phyloP scores from a whole-genome alignment of 1,140 invertebrate genomes.

The Macrobrachium rosenbergii region DNA sequence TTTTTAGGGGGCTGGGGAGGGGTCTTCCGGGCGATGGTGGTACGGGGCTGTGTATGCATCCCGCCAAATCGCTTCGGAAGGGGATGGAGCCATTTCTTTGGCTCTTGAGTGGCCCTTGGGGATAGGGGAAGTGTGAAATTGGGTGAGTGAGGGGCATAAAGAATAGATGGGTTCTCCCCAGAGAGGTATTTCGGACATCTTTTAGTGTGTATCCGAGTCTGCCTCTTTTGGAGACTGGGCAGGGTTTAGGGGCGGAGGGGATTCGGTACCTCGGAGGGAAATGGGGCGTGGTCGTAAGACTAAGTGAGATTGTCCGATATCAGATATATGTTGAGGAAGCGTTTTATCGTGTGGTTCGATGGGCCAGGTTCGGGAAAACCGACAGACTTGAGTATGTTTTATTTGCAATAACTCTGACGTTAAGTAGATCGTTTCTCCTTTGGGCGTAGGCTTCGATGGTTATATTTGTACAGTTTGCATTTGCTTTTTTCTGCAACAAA shows the following conservation, averaged over 20 bases:
- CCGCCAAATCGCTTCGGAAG: conserved; percentile 35
- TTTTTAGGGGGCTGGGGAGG: no score
- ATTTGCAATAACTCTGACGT: background rate
- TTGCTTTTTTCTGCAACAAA: background rate
- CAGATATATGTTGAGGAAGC: no score
- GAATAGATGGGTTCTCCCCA: conserved; percentile 28
- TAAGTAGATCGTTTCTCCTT: background rate
- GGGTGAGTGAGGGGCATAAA: conserved; percentile 42
- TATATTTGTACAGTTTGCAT: background rate
- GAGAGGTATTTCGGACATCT: background rate
- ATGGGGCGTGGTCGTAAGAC: background rate
- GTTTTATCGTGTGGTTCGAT: no score
- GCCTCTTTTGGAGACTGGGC: no score
- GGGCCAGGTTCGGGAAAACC: no score
- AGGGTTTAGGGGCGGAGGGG: no score
- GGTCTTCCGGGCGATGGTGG: background rate
- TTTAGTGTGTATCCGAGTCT: background rate
- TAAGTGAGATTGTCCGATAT: no score
- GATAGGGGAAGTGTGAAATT: conserved; percentile 38
- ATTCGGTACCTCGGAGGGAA: background rate
- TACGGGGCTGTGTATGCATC: conserved; percentile 14
- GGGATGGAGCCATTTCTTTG: conserved; percentile 29
- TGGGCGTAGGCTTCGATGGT: background rate
- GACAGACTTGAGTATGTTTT: no score
- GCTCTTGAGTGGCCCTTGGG: conserved; percentile 36